Percentiles rank a stretch among this genome's conserved stretches.
Conservation (phyloP, 2,888 invertebrate species). For the Lampropteryx suffumata region DNA sequence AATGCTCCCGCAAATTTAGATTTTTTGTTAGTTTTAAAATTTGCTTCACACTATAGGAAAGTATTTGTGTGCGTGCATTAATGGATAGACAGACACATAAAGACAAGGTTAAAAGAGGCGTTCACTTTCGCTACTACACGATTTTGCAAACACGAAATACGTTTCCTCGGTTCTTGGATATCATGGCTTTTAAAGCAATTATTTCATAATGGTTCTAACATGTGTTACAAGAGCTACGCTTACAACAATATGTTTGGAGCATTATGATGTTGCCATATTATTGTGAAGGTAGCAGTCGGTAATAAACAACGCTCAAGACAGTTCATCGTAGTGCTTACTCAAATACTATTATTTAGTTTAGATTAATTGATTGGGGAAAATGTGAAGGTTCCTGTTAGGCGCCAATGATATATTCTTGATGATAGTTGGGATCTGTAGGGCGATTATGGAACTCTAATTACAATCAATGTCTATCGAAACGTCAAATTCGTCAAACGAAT, state of each 20-base stretch:
- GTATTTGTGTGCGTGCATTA: slow-evolving; percentile 28
- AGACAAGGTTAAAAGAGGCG: slow-evolving; percentile 62
- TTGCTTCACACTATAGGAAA: slow-evolving; percentile 16
- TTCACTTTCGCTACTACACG: slow-evolving; percentile 65
- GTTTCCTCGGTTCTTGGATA: slow-evolving; percentile 41
- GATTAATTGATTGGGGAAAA: slow-evolving; percentile 6
- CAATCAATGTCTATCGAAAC: too few species aligned
- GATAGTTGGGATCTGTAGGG: slow-evolving; percentile 32
- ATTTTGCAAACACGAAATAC: slow-evolving; percentile 50
- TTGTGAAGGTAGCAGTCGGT: too few species aligned
- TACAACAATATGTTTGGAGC: slow-evolving; percentile 30
- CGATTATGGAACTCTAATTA: too few species aligned
- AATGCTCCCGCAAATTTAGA: slow-evolving; percentile 24
- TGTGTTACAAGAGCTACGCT: slow-evolving; percentile 33
- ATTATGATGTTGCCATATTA: background rate
- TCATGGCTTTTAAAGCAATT: slow-evolving; percentile 45
- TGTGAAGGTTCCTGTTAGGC: slow-evolving; percentile 5
- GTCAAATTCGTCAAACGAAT: too few species aligned
- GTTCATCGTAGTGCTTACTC: too few species aligned
- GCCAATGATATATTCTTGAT: slow-evolving; percentile 21
- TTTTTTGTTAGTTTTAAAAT: slow-evolving; percentile 22
- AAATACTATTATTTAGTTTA: background rate
- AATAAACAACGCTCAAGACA: too few species aligned
- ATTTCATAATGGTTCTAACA: slow-evolving; percentile 40
- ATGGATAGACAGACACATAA: slow-evolving; percentile 34